A percentile compares a stretch with the other conserved stretches of the same genome.
Evolutionary conservation across 30 jellyfish, hydroid and myxozoan genomes (phyloP).

Genomic region (Aurelia coerulea): DNA sequence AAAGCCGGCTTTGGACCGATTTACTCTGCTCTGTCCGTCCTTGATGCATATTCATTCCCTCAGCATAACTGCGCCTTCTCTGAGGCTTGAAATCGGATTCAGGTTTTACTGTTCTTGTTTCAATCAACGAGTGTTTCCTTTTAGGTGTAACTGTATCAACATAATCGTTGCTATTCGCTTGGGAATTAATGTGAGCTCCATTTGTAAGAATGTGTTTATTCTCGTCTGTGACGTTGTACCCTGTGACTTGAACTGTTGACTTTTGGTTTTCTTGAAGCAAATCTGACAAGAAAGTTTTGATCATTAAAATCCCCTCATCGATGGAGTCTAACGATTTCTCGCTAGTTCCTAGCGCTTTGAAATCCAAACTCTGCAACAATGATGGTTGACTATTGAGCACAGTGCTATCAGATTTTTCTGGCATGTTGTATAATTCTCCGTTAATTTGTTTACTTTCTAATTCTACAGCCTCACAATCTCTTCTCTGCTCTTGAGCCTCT

Average conservation of each 20-base stretch:
- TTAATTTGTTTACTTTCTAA: constrained; percentile 14
- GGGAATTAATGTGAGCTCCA: not conserved
- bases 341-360: constrained; percentile 4
- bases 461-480: constrained; percentile 14
- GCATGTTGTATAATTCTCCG: constrained; percentile 25
- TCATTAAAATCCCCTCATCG: constrained; percentile 75
- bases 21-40: not conserved
- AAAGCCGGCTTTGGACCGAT: constrained; percentile 61
- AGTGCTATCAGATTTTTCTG: constrained; percentile 13
- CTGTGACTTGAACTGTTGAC: not conserved
- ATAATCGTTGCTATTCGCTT: not conserved
- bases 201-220: not conserved
- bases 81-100: constrained; percentile 38
- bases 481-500: constrained; percentile 20
- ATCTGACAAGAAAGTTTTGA: constrained; percentile 58
- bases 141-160: constrained; percentile 2
- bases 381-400: not conserved
- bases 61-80: constrained; percentile 67
- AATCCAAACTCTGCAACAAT: constrained; percentile 29
- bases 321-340: constrained; percentile 49
- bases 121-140: constrained; percentile 47
- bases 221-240: not conserved
- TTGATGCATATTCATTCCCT: constrained; percentile 42
- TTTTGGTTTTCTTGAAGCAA: constrained; percentile 8
- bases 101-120: not conserved